These are phyloP conservation scores for Xiphophorus maculatus DNA, from an alignment of 2,113 vertebrate species.

Conservation along the genomic window DNA sequence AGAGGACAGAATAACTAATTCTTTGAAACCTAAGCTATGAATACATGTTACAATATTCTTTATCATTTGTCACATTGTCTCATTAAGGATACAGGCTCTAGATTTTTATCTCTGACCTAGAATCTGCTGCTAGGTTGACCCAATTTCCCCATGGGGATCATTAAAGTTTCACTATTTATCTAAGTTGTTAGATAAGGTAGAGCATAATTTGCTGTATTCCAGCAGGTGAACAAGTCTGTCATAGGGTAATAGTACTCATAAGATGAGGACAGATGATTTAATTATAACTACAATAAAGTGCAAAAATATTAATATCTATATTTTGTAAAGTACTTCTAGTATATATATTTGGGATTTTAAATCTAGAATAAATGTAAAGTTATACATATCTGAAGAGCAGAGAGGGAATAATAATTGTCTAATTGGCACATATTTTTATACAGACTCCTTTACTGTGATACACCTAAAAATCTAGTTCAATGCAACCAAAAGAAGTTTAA, in stretches of 20 bases:
- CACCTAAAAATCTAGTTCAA: not conserved
- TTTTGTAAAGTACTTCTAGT: not conserved
- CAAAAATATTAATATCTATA: not conserved
- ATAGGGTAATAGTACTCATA: constrained; percentile 15
- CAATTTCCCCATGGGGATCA: constrained; percentile 23
- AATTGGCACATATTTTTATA: not conserved
- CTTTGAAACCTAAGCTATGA: not conserved
- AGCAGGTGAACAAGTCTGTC: constrained; percentile 21
- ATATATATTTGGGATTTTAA: too few relatives aligned
- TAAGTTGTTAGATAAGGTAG: constrained; percentile 20
- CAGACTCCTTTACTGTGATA: not conserved
- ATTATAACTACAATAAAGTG: not conserved
- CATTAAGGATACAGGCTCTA: not conserved
- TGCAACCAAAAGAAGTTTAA: not conserved
- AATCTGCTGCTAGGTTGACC: constrained; percentile 15
- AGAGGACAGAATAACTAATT: constrained; percentile 6
- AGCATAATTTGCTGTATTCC: constrained; percentile 11
- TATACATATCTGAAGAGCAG: not conserved
- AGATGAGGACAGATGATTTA: constrained; percentile 20
- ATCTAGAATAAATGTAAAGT: not conserved
- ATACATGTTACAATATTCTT: not conserved
- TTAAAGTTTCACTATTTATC: constrained; percentile 33
- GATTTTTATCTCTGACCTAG: constrained; percentile 13
- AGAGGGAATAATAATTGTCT: not conserved
- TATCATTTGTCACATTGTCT: not conserved